Percentiles rank a stretch among this genome's conserved stretches.
phyloP scores from a whole-genome alignment of 2,113 vertebrate genomes.

The Canis aureus region DNA sequence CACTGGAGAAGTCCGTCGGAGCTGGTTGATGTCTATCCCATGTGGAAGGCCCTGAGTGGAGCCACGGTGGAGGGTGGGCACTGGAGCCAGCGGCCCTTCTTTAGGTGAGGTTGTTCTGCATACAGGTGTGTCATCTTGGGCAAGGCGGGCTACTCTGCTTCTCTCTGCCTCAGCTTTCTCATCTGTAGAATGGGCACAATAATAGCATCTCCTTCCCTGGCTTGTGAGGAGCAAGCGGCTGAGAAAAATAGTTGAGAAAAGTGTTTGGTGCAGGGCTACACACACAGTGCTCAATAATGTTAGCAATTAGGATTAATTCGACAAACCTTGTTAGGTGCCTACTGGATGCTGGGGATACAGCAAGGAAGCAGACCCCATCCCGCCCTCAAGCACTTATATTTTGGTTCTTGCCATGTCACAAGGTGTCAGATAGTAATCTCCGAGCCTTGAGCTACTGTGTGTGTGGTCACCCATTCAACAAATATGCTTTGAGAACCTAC shows the following conservation, averaged over 20 bases:
- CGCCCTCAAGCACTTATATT: rapidly evolving
- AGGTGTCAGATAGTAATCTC: neutral
- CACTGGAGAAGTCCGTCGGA: neutral
- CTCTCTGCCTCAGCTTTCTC: neutral
- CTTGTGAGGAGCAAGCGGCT: neutral
- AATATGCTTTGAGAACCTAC: neutral
- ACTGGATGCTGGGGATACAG: too few species aligned
- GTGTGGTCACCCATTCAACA: neutral
- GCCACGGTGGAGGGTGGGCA: rapidly evolving
- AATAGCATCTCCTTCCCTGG: neutral
- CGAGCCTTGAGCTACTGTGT: neutral
- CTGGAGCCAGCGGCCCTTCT: neutral
- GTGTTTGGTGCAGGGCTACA: rapidly evolving
- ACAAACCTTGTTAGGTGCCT: neutral
- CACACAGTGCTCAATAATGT: neutral
- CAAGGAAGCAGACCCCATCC: neutral
- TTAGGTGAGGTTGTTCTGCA: too few species aligned
- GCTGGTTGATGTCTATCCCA: rapidly evolving
- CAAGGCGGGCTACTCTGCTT: neutral
- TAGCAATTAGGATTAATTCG: neutral
- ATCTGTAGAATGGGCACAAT: neutral
- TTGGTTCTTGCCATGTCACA: neutral
- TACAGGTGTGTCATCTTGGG: too few species aligned
- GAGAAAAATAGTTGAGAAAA: neutral
- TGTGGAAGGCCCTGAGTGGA: neutral